Base-by-base conservation (phyloP, 2,888 invertebrate genomes). In the Synergus itoensis region DNA sequence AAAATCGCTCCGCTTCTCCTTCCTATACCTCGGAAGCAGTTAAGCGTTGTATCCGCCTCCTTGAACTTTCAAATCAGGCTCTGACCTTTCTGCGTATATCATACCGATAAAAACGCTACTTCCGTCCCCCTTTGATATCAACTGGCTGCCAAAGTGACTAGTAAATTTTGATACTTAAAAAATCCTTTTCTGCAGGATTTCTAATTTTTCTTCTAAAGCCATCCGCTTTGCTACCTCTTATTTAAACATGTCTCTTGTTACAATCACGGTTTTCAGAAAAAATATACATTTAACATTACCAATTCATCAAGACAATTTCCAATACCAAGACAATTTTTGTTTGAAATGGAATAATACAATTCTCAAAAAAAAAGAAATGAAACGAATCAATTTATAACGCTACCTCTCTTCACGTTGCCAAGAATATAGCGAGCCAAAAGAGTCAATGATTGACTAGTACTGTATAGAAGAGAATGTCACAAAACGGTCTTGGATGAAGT, bases 1-100 rank as follows among this genome's bases (percentile, higher is more conserved):
- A 81, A 84, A 84, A 76, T 80, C 62, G 80, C 77, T 62, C 57
- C 36, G 79, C 79, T 81, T 82, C 80, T 67, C 73, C 82, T 82
- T 83, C 77, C 64, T 79, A 73, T 62, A 73, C 82, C 78, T 64
- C 79, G 77, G 80, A 45, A 60, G 12, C 53, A 73, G 69, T 73
- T 73, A 73, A 73, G 69, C 48, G 69, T 73, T 73, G 69, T 53
- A 73, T 73, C 69, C 69, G 53, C 69, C 69, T 73, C 69, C 45
- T 45, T 73, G 48, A 73, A 73, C 48, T 73, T 73, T 73, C 53
- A 73, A 73, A 73, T 73, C 69, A 73, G 43, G 28, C 48, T 73
- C 69, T 73, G 69, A 73, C 69, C 69, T 73, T 73, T 73, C 36
- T 73, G 36, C 36, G 36, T 73, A 53, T 36, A 73, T 48, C 36